These are phyloP conservation scores for Thymelicus sylvestris DNA, from an alignment of 2,888 invertebrate species.

Conservation along the genomic window DNA sequence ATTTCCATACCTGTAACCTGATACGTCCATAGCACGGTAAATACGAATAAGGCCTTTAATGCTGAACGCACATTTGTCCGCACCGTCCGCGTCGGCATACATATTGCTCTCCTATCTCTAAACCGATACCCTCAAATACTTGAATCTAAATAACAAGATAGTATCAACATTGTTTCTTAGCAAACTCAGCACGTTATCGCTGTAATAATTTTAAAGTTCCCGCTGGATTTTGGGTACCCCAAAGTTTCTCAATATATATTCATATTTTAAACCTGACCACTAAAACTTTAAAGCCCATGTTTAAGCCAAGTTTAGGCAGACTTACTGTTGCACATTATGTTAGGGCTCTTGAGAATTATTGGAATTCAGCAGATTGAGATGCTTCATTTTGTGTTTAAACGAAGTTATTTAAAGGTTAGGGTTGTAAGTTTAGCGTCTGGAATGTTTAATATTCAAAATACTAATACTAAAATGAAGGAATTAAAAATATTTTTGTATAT, in stretches of 20 bases:
- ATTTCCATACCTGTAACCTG: no score
- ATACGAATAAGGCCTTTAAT: no score
- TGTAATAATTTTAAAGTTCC: conserved; percentile 77
- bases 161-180: conserved; percentile 12
- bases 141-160: conserved; percentile 4
- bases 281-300: conserved; percentile 60
- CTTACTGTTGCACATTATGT: conserved; percentile 55
- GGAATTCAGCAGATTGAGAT: conserved; percentile 17
- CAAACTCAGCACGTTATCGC: conserved; percentile 56
- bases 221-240: conserved; percentile 67
- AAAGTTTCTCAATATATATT: conserved; percentile 81
- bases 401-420: background rate
- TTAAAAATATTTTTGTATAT: no score
- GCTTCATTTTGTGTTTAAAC: background rate
- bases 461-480: no score
- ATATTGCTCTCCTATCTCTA: background rate
- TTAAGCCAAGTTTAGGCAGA: conserved; percentile 63
- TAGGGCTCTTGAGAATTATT: conserved; percentile 35
- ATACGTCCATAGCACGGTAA: no score
- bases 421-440: no score
- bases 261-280: conserved; percentile 77
- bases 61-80: no score
- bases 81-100: no score
- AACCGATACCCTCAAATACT: conserved; percentile 9
- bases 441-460: no score